Evolutionary conservation across 2,113 vertebrate species (phyloP), one percentile per base, ranked within the genome.

Genomic region (Glareola pratincola): DNA sequence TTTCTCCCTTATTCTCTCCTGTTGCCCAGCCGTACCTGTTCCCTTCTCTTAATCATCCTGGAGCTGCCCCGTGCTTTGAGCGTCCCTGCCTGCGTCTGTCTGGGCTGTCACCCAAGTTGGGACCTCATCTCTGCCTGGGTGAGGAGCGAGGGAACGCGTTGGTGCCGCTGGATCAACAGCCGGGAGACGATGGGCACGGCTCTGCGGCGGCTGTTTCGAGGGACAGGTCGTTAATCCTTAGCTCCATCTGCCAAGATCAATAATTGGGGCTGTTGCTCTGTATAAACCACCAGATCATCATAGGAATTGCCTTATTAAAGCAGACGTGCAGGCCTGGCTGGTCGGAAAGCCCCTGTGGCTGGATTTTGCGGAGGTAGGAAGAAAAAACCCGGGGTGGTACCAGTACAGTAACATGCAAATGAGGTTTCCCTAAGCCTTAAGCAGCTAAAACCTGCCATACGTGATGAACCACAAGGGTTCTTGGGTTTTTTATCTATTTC

Each of bases 101-200:
- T 37, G 0, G 0, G 36, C 87, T 69, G 1, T 60, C 68, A n/a
- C 43, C 4, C 3, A 8, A 3, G 6, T 10, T 48, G 30, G 54
- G 75, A 68, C 62, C 8, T 0, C 13, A 8, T 17, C 36, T 63
- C 29, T 13, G 10, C 2, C 3, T 10, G 80, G 39, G 48, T 66
- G 45, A 82, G 83, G 39, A 83, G 50, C 0, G 23, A 68, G 36
- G 4, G 62, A 51, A 47, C 0, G 1, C 0, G 0, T 34, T 29
- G 56, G 66, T 67, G 82, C 80, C 79, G 79, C 89, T 20, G 37
- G 47, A 6, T 34, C 1, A n/a, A 26, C 60, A 57, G 68, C 34
- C 4, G 1, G 47, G 74, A 19, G 41, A 34, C 0, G 0, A 2
- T 11, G 43, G 68, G 60, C 79, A 19, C 19, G 16, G 83, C 47